Conservation (phyloP, 2,888 invertebrate species). For the Ophion slaviceki region DNA sequence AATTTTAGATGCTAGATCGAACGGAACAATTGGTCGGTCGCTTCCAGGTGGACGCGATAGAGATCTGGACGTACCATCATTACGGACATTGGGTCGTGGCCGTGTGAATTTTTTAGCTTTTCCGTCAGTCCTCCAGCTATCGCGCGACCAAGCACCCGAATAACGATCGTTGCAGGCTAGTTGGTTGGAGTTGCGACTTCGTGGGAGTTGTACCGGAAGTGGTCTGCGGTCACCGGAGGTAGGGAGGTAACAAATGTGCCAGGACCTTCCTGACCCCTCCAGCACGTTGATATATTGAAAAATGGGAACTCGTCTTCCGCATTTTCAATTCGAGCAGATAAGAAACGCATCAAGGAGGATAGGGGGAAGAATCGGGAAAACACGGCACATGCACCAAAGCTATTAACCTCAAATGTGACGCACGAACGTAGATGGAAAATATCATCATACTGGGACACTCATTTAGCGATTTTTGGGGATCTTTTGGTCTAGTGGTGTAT, state of each 20-base stretch:
- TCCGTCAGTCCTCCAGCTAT: neutral
- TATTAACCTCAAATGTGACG: no score
- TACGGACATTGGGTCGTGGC: neutral
- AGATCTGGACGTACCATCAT: conserved; percentile 6
- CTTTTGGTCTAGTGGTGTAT: no score
- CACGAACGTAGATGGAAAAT: no score
- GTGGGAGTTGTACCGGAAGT: conserved; percentile 22
- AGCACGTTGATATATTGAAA: neutral
- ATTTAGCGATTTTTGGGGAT: no score
- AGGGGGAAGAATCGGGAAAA: no score
- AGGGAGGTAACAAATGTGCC: neutral
- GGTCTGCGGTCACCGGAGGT: neutral
- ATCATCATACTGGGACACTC: no score
- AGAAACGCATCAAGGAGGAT: conserved; percentile 3
- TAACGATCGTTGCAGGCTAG: conserved; percentile 5
- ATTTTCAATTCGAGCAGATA: conserved; percentile 18
- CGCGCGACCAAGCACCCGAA: neutral
- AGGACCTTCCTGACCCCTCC: neutral
- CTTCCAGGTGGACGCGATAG: conserved; percentile 44
- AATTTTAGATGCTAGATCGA: conserved; percentile 75
- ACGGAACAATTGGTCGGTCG: conserved; percentile 70
- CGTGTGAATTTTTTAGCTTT: conserved; percentile 18
- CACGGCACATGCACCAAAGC: no score
- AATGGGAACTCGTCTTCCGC: neutral
- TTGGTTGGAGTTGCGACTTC: neutral